Base-by-base conservation (phyloP, 1,140 invertebrate species). In the Drosophila bipectinata region DNA sequence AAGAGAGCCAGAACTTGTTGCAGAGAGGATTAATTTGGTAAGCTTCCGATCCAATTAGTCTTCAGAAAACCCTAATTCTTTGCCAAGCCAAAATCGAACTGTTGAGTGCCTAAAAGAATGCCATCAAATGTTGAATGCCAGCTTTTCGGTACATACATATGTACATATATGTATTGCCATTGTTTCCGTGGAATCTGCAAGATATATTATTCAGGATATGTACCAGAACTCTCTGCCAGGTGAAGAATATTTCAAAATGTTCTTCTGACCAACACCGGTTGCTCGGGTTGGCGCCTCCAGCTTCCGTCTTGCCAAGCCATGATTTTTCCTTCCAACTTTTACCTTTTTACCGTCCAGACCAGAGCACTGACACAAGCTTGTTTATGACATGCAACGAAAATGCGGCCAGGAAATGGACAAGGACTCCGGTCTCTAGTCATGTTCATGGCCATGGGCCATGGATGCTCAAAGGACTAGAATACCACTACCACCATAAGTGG, bases 361-460 rank as follows among this genome's bases (percentile, higher is more conserved):
- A 34, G 57, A 34, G 57, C 21, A 8, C 51, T 44, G 48, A 63
- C 44, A 64, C 71, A 58, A 24, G 52, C 72, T 75, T 75, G 72
- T 75, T 75, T 75, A 75, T 75, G 72, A 66, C 72, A 66, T 58
- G 53, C 72, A 58, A 66, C 60, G 61, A 63, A 63, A 73, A 73
- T 72, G 71, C 37, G 68, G 44, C 68, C 44, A 55, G 51, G 52
- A 72, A 28, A 63, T 44, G 21, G 28, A 51, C 32, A 32, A 30
- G 63, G 45, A 18, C 49, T 54, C 18, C 18, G 39, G 45, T 39
- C 14, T 18, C 9, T 15, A 28, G 45, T 41, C 53, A 10, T 64
- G 69, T 53, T 44, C 64, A 54, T 62, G 56, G 51, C 61, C 60
- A 55, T 41, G 60, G 59, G 12, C 39, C 71, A 57, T 32, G 45